A percentile compares a stretch with the other conserved stretches of the same genome.
These are phyloP conservation scores for Takifugu bimaculatus DNA, from an alignment of 2,113 vertebrate species.

Conservation along the genomic window DNA sequence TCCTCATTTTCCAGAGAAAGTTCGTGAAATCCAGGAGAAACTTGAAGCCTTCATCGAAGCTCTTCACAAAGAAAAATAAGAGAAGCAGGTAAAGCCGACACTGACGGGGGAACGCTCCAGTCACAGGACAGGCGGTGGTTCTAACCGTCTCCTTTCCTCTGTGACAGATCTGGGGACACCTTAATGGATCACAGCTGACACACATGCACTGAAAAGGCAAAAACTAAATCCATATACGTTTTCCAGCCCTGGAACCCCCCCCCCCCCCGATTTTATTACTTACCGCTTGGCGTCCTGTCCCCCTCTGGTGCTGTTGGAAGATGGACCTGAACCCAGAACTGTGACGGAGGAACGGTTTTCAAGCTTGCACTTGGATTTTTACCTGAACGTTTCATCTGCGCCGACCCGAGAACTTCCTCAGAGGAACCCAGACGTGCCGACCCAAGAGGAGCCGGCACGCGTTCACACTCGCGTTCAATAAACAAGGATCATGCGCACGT, in stretches of 20 bases:
- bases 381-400: not conserved
- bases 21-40: constrained; percentile 99
- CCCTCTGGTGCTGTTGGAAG: constrained; percentile 5
- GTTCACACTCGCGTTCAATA: constrained; percentile 37
- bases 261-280: constrained; percentile 48
- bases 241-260: constrained; percentile 4
- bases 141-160: too few species aligned
- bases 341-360: constrained; percentile 9
- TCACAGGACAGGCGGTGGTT: too few species aligned
- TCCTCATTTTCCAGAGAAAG: constrained; percentile 84
- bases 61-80: constrained; percentile 95
- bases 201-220: constrained; percentile 59
- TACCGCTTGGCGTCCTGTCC: constrained; percentile 1
- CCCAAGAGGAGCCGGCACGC: constrained; percentile 10
- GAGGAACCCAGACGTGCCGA: constrained; percentile 23
- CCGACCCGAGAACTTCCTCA: constrained; percentile 5
- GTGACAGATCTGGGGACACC: too few species aligned
- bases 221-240: not conserved
- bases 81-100: constrained; percentile 4
- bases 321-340: constrained; percentile 20
- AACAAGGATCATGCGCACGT: constrained; percentile 29
- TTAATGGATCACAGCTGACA: constrained; percentile 34
- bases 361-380: constrained; percentile 16
- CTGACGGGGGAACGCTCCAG: too few species aligned
- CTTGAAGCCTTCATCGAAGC: constrained; percentile 99